phyloP scores from a whole-genome alignment of 2,113 vertebrate genomes.

The Cairina moschata region DNA sequence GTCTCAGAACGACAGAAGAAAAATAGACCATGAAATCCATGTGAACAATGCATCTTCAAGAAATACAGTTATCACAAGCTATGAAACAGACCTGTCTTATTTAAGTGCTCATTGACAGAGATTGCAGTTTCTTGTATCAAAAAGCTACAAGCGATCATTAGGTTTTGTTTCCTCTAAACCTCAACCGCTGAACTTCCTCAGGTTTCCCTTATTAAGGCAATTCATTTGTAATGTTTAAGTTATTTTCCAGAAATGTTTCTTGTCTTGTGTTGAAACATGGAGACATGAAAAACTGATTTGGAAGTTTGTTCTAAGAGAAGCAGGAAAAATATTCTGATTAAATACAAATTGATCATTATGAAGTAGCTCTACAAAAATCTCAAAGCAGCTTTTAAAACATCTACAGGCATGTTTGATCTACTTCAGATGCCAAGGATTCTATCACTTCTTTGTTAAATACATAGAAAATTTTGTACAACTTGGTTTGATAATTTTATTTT shows the following conservation, averaged over 20 bases:
- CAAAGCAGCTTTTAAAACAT: background rate
- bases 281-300: background rate
- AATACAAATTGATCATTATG: background rate
- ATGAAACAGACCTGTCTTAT: background rate
- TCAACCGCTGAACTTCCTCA: background rate
- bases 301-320: background rate
- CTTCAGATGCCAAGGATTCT: background rate
- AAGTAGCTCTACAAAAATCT: background rate
- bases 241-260: background rate
- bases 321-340: background rate
- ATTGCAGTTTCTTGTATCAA: background rate
- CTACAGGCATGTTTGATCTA: rapidly evolving
- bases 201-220: background rate
- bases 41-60: background rate
- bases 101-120: background rate
- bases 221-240: background rate
- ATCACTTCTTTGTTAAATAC: background rate
- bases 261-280: background rate
- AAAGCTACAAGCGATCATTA: background rate
- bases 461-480: background rate
- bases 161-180: background rate
- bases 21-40: background rate
- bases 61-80: background rate
- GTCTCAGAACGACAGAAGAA: background rate
- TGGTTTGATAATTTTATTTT: background rate